Percentiles rank a stretch among this genome's conserved stretches.
Conservation (phyloP, 1,140 invertebrate species). For the Orchesella cincta region DNA sequence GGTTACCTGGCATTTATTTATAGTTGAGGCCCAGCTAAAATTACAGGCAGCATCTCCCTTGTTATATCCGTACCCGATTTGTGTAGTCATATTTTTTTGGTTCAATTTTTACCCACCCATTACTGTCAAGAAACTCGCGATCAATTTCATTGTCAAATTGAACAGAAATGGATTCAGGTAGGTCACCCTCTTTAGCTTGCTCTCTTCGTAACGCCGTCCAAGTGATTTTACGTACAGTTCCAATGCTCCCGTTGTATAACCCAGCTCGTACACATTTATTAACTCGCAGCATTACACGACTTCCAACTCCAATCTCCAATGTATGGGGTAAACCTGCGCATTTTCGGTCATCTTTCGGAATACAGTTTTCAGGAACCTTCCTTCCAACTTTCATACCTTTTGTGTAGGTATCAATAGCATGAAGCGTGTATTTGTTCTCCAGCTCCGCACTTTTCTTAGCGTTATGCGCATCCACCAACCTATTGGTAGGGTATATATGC, state of each 20-base stretch:
- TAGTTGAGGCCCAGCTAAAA: too few relatives aligned
- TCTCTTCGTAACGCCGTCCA: background rate
- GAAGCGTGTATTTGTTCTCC: background rate
- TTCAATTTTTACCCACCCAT: too few relatives aligned
- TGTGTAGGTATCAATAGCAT: background rate
- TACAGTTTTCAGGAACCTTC: background rate
- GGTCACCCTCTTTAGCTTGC: background rate
- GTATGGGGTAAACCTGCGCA: background rate
- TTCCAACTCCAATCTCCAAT: slow-evolving; percentile 11
- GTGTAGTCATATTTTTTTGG: too few relatives aligned
- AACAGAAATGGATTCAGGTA: background rate
- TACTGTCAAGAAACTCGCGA: too few relatives aligned
- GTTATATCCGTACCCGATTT: too few relatives aligned
- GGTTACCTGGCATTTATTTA: too few relatives aligned
- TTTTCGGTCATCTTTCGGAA: background rate
- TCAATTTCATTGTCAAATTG: too few relatives aligned
- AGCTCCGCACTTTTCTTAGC: background rate
- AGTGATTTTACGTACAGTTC: background rate
- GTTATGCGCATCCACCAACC: too few relatives aligned
- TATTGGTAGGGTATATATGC: too few relatives aligned
- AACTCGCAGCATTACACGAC: background rate
- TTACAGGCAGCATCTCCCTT: too few relatives aligned
- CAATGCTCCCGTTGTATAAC: background rate
- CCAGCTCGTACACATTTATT: background rate
- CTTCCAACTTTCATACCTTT: background rate